Conservation (phyloP, 2,113 vertebrate species). For the Bos indicus region DNA sequence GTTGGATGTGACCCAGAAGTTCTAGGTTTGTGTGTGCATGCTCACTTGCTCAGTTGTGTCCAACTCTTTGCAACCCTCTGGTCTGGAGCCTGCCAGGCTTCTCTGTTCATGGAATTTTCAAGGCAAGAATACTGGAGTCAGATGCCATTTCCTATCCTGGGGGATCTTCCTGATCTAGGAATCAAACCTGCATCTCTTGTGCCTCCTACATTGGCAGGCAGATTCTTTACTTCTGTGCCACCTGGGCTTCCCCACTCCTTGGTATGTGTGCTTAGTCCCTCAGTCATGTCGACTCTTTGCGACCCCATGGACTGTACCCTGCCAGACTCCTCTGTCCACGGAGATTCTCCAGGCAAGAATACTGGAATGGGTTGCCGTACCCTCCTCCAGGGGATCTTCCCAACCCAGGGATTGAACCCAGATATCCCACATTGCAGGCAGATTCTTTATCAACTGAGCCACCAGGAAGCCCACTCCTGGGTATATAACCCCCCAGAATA, state of each 20-base stretch:
- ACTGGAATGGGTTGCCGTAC: background rate
- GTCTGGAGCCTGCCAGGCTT: background rate
- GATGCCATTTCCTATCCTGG: background rate
- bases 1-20: background rate
- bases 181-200: background rate
- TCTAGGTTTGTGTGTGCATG: background rate
- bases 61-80: background rate
- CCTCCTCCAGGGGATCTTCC: background rate
- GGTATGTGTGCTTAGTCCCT: background rate
- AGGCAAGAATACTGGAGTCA: background rate
- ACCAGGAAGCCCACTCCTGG: background rate
- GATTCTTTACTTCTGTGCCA: background rate
- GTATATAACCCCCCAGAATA: background rate
- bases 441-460: background rate
- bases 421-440: background rate
- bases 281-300: background rate
- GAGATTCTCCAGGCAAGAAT: background rate
- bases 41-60: background rate
- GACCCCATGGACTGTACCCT: background rate
- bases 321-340: background rate
- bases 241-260: background rate
- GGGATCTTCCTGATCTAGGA: background rate
- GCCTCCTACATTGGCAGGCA: background rate
- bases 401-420: background rate
- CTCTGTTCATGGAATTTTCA: background rate